Conservation (phyloP, 2,797 vertebrate genomes). For the Eulemur mongoz region DNA sequence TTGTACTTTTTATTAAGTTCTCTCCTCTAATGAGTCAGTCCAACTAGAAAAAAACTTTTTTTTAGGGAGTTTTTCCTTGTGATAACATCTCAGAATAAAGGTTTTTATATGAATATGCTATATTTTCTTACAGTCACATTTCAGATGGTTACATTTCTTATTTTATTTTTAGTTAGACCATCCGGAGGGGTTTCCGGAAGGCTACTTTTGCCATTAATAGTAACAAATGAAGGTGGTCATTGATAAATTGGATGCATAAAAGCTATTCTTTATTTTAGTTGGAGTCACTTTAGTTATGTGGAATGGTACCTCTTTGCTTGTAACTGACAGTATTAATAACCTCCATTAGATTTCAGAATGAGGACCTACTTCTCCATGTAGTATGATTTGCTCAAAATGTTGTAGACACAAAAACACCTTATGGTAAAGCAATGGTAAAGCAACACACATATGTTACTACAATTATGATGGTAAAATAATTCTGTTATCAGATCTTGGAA, state of each 20-base stretch:
- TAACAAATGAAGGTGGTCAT: not conserved
- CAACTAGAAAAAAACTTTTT: not conserved
- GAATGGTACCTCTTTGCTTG: not conserved
- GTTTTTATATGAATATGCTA: not conserved
- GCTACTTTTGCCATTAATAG: not conserved
- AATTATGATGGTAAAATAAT: not conserved
- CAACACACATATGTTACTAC: not conserved
- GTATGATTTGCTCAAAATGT: not conserved
- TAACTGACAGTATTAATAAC: not conserved
- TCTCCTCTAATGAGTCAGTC: not conserved
- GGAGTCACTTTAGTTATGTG: not conserved
- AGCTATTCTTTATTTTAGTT: not conserved
- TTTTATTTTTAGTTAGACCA: constrained; percentile 22
- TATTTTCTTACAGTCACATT: not conserved
- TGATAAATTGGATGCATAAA: not conserved
- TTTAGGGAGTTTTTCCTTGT: not conserved
- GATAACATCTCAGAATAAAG: not conserved
- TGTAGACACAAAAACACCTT: not conserved
- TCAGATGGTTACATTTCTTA: constrained; percentile 13
- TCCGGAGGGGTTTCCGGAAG: not conserved
- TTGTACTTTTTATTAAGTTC: not conserved
- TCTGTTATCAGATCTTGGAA: not conserved
- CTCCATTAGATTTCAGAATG: not conserved
- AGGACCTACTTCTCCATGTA: not conserved
- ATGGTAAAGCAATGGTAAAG: not conserved